Base-by-base conservation (phyloP, 2,113 vertebrate species). In the Odontesthes bonariensis region DNA sequence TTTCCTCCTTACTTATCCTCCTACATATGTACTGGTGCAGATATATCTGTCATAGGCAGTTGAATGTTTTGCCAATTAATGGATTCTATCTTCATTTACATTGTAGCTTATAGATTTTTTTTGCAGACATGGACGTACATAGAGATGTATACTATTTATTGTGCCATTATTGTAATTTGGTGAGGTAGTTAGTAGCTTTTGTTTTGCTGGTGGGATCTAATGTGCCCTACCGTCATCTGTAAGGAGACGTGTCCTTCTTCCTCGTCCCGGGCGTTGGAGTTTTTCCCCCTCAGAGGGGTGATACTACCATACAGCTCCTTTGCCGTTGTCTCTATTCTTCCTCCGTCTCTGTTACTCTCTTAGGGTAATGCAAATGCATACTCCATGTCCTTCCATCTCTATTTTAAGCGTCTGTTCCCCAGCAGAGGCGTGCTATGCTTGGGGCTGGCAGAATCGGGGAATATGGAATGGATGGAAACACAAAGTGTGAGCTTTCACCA, bases 321-420 rank as follows among this genome's bases (percentile, higher is more conserved):
- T 46, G 53, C 60, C 49, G 66, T 74, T 83, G 79, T 71, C 33
- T 79, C 69, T 77, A 80, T 77, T 75, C 75, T 88, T 85, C 78
- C 57, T 87, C 84, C 79, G 69, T 89, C 88, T 86, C 67, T 78
- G 67, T 88, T 75, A 35, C 77, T 87, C 81, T 89, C 80, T 82
- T 56, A 84, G 84, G 84, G 69, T 77, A 78, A 90, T 88, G 83
- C 85, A 86, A 87, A 91, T 90, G 80, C 75, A 79, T 65, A 71
- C 35, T 51, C 57, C 68, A 64, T 79, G 62, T 54, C 70, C 49
- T 47, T 73, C 40, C 44, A 71, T 81, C 61, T 86, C 91, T 92
- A 90, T 92, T 88, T 91, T 89, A 88, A 85, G 87, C 81, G 64
- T 71, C 60, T 64, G 75, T 71, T 89, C 85, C 79, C 85, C 79